Evolutionary conservation across 2,113 vertebrate genomes (phyloP).

Genomic region (Lanius collurio): DNA sequence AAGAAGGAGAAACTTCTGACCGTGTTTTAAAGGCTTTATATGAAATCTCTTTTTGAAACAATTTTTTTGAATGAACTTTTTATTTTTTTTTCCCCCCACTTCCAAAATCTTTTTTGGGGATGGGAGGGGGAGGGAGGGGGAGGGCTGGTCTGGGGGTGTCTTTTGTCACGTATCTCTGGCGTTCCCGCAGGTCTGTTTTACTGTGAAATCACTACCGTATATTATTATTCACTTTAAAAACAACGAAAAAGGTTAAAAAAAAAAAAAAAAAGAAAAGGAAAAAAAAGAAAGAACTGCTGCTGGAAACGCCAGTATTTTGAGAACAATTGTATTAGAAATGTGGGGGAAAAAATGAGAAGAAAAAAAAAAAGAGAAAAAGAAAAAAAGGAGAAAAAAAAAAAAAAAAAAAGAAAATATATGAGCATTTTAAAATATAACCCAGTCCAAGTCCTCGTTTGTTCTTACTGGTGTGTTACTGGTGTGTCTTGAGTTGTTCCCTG

Average conservation of each 20-base stretch:
- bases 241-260: neutral
- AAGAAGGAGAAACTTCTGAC: neutral
- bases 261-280: neutral
- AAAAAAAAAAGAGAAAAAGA: neutral
- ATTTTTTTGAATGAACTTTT: conserved; percentile 20
- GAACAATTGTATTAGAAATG: conserved; percentile 59
- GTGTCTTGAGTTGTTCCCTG: neutral
- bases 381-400: neutral
- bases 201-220: conserved; percentile 73
- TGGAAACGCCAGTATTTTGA: conserved; percentile 40
- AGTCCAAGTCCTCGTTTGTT: conserved; percentile 38
- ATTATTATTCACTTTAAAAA: conserved; percentile 38
- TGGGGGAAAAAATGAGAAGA: neutral
- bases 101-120: neutral
- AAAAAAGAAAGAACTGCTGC: neutral
- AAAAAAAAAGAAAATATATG: conserved; percentile 49
- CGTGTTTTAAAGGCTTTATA: conserved; percentile 39
- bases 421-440: conserved; percentile 69
- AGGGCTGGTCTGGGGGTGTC: neutral
- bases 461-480: neutral
- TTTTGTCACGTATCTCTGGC: conserved; percentile 31
- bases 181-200: conserved; percentile 55
- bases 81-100: neutral
- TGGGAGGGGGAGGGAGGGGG: neutral
- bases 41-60: neutral